Base-by-base conservation (phyloP, 2,113 vertebrate species). In the Furnarius figulus region DNA sequence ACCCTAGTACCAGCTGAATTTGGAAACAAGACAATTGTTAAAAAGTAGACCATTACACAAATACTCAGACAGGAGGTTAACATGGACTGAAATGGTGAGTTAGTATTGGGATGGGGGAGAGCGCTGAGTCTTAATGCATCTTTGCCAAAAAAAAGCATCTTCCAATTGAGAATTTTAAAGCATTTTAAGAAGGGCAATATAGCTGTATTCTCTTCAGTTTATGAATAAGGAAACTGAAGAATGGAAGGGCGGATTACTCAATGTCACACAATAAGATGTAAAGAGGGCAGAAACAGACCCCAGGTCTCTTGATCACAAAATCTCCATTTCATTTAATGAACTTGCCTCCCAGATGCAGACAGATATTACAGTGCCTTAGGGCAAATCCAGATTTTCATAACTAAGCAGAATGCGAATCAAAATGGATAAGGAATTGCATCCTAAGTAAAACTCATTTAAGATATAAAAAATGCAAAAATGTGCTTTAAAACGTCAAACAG, bases 381-480 rank as follows among this genome's bases (percentile, higher is more conserved):
- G 84, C 52, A 95, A 95, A 95, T 85, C 81, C 81, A 79, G 67
- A 94, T 76, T 94, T 91, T 96, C 59, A 63, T 76, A 94, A 88
- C 78, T 93, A 83, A 83, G 82, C 59, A 86, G 75, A 83, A 90
- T 23, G 35, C 71, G 85, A 89, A 93, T 94, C 71, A 76, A 94
- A 96, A 82, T 77, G 82, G 79, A 91, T 94, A 94, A 94, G 58
- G 37, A 95, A 95, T 73, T 79, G 83, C 50, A 91, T 88, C 50
- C 55, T 72, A 91, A 89, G 72, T 87, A 85, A 96, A 96, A 92
- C 21, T 73, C 66, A 44, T 77, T 89, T 85, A 93, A 80, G 37
- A 94, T 68, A 70, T 14, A 91, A 95, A 95, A 95, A 95, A 89
- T 66, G 66, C n/a, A 87, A 91, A 96, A 63, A 53, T 12, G 3